Evolutionary conservation across 1,140 invertebrate genomes (phyloP), one percentile per base, ranked within the genome.

Genomic region (Anastrepha ludens): DNA sequence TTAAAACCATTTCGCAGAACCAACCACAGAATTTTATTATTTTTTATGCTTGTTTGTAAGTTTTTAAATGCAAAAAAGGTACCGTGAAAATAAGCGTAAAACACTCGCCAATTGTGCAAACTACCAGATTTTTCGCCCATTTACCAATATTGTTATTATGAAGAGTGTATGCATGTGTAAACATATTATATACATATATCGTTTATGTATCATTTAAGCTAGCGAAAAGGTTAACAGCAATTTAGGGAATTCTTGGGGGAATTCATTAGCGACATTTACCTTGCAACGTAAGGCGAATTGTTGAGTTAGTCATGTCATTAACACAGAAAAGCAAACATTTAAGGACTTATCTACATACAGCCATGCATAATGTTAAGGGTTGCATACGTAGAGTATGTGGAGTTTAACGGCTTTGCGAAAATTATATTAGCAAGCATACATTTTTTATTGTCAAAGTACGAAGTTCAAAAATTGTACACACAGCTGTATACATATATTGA

Each of bases 81-180:
- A 29, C 67, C 39, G 67, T 74, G 67, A 74, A 44, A 74, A 74
- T 74, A 74, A 74, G 67, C 41, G 67, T 47, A 74, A 62, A 74
- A 74, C 67, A 74, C 67, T 74, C 44, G 44, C 17, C 67, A n/a
- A 74, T 39, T 59, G 59, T 17, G 39, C 13, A 55, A 60, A 55
- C 50, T 86, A 60, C 39, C 15, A 86, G 50, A 41, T 60, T 55
- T 62, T 86, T 60, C 50, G 85, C 58, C 55, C 58, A 86, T 60
- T 62, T 60, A 59, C 47, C 20, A 85, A 39, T 17, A 67, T 39
- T 11, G 39, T 39, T 39, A 29, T 15, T 74, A 44, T 44, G 50
- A 55, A 55, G 50, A 55, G 11, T 55, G 11, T 55, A 55, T 55
- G 50, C 11, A 55, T 55, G 50, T 55, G 3, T 8, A 11, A 8